Conservation (phyloP, 2,113 vertebrate species). For the Poecilia latipinna region DNA sequence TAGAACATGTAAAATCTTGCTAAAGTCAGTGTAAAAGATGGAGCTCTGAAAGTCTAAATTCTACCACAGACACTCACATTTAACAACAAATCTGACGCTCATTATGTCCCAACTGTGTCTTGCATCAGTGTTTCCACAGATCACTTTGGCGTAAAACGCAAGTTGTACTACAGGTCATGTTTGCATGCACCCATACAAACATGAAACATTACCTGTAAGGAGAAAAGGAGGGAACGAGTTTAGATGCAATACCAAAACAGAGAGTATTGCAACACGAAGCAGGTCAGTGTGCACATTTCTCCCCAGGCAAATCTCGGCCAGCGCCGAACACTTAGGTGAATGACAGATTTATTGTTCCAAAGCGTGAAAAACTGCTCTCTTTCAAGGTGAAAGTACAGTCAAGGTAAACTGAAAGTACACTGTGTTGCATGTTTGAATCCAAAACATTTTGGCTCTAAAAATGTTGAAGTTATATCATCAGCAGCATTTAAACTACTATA, state of each 20-base stretch:
- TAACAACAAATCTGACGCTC: constrained; percentile 32
- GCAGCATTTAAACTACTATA: background rate
- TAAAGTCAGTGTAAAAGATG: background rate
- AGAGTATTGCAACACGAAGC: background rate
- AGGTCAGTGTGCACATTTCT: constrained; percentile 5
- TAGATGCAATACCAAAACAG: background rate
- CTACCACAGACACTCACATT: constrained; percentile 19
- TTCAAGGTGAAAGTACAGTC: background rate
- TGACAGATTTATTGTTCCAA: constrained; percentile 8
- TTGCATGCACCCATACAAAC: constrained; percentile 22
- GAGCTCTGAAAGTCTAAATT: constrained; percentile 17
- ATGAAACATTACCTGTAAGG: constrained; percentile 29
- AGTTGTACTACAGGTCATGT: constrained; percentile 19
- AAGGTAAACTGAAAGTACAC: background rate
- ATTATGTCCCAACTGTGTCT: constrained; percentile 39
- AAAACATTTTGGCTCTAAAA: background rate
- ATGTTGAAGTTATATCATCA: too few relatives aligned
- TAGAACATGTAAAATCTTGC: constrained; percentile 11
- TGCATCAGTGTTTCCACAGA: constrained; percentile 32
- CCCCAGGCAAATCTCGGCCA: background rate
- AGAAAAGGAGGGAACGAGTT: background rate
- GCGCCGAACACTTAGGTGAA: constrained; percentile 11
- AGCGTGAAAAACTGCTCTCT: background rate
- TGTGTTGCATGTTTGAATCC: background rate
- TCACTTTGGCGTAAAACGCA: constrained; percentile 22